phyloP scores from a whole-genome alignment of 1,140 invertebrate genomes.

The Scylla paramamosain region DNA sequence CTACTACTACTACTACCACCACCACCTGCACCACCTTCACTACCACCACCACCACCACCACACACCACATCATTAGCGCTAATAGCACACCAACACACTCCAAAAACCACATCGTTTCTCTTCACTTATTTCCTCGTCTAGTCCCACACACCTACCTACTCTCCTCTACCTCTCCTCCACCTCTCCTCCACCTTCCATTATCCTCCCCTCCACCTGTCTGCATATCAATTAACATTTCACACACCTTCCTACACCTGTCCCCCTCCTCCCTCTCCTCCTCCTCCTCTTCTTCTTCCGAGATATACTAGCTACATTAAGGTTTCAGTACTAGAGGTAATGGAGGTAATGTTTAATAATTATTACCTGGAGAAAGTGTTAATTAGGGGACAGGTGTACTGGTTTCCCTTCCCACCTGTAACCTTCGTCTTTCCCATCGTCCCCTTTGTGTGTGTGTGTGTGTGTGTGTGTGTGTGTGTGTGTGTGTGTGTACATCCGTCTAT shows the following conservation, averaged over 20 bases:
- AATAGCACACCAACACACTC: too few relatives aligned
- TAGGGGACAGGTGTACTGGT: background rate
- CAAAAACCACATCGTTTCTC: too few relatives aligned
- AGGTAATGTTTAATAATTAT: background rate
- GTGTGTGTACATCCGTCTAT: too few relatives aligned
- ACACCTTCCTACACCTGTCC: background rate
- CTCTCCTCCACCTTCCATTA: too few relatives aligned
- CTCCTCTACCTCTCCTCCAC: too few relatives aligned
- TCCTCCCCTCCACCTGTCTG: background rate
- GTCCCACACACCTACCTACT: too few relatives aligned
- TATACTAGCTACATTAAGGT: background rate
- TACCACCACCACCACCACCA: too few relatives aligned
- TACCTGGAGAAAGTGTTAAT: background rate
- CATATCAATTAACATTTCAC: background rate
- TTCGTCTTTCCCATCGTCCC: background rate
- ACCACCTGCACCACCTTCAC: too few relatives aligned
- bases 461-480: too few relatives aligned
- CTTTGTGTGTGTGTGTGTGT: background rate
- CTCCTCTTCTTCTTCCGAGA: background rate
- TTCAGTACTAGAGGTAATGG: background rate
- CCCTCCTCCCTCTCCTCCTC: constrained; percentile 7
- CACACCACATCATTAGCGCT: too few relatives aligned
- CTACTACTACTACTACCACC: too few relatives aligned
- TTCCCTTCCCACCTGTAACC: background rate
- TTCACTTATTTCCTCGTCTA: too few relatives aligned